A percentile compares a stretch with the other conserved stretches of the same genome.
These are phyloP conservation scores for Drosophila demipolita DNA, from an alignment of 2,888 invertebrate species.

Conservation along the genomic window DNA sequence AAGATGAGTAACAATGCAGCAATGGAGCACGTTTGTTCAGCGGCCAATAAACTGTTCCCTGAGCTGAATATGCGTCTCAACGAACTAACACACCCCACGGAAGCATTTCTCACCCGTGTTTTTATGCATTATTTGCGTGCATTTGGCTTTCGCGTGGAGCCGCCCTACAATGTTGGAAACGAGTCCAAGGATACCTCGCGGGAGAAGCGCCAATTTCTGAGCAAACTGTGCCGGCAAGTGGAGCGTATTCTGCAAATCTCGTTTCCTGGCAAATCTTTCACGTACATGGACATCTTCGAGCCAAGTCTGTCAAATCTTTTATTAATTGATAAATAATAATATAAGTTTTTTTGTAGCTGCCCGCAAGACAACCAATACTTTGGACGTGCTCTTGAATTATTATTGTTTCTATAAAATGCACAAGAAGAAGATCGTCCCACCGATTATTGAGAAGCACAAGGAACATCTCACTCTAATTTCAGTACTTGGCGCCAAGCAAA, in stretches of 20 bases:
- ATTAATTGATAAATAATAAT: neutral
- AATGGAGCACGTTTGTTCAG: conserved; percentile 51
- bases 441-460: conserved; percentile 57
- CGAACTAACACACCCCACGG: conserved; percentile 75
- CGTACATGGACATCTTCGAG: conserved; percentile 75
- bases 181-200: conserved; percentile 57
- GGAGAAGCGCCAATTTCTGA: conserved; percentile 75
- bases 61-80: conserved; percentile 72
- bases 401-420: conserved; percentile 81
- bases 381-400: conserved; percentile 80
- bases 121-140: conserved; percentile 73
- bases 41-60: conserved; percentile 78
- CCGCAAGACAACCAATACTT: conserved; percentile 77
- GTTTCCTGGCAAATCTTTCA: conserved; percentile 76
- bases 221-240: conserved; percentile 74
- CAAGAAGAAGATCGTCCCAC: conserved; percentile 72
- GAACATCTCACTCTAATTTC: conserved; percentile 53
- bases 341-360: conserved; percentile 56
- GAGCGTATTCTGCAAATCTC: conserved; percentile 81
- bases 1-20: conserved; percentile 34
- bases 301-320: conserved; percentile 68
- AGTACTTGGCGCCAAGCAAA: conserved; percentile 47
- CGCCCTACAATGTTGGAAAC: conserved; percentile 52
- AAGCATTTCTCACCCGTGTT: conserved; percentile 73
- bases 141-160: conserved; percentile 79